Evolutionary conservation across 1,140 invertebrate species (phyloP).

Genomic region (Caenorhabditis elegans): WBcel235 BX284605.5:3972001-3972500

Average conservation of each 20-base stretch:
- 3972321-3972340: constrained; percentile 34
- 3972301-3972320: constrained; percentile 27
- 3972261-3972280: background rate
- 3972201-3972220: constrained; percentile 56
- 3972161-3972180: constrained; percentile 44
- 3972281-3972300: background rate
- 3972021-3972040: background rate
- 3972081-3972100: constrained; percentile 66
- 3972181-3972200: constrained; percentile 53
- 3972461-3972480: too few species aligned
- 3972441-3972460: too few species aligned
- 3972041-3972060: constrained; percentile 65
- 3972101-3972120: constrained; percentile 67
- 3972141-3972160: background rate
- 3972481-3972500: constrained; percentile 35
- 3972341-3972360: constrained; percentile 48
- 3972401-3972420: background rate
- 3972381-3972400: background rate
- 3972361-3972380: constrained; percentile 33
- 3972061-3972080: constrained; percentile 70
- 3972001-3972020: background rate
- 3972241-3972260: constrained; percentile 23
- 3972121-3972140: background rate
- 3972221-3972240: background rate
- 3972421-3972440: background rate